phyloP scores from a whole-genome alignment of 2,888 invertebrate species.

The Conistra vaccinii region DNA sequence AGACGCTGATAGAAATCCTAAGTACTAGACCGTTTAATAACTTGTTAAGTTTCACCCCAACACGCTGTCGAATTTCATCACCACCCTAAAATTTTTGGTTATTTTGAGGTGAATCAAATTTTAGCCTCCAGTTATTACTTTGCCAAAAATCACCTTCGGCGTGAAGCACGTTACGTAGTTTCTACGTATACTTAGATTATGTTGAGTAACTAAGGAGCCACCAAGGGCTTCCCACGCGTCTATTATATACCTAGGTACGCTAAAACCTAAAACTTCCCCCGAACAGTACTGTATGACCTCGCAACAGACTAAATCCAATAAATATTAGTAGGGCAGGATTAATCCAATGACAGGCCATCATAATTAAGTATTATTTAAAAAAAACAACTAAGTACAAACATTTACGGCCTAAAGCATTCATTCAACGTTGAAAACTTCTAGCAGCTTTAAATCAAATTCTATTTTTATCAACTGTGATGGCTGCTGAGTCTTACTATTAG shows the following conservation, averaged over 20 bases:
- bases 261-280: constrained; percentile 16
- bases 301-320: constrained; percentile 32
- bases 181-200: not conserved
- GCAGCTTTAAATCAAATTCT: constrained; percentile 2
- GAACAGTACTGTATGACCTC: constrained; percentile 13
- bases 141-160: not conserved
- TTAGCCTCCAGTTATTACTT: not conserved
- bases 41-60: no score
- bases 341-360: not conserved
- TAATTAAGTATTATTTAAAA: not conserved
- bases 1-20: not conserved
- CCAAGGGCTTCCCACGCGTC: constrained; percentile 39
- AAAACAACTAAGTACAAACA: not conserved
- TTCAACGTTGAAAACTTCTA: not conserved
- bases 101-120: constrained; percentile 4
- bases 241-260: constrained; percentile 12
- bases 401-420: not conserved
- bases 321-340: not conserved
- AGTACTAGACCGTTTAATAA: not conserved
- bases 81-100: not conserved
- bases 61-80: not conserved
- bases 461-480: not conserved
- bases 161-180: constrained; percentile 5
- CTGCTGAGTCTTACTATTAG: constrained; percentile 1
- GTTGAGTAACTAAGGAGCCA: constrained; percentile 6